A percentile compares a stretch with the other conserved stretches of the same genome.
These are phyloP conservation scores for Sycophila sp. DNA, from an alignment of 1,140 invertebrate species.

Conservation along the genomic window DNA sequence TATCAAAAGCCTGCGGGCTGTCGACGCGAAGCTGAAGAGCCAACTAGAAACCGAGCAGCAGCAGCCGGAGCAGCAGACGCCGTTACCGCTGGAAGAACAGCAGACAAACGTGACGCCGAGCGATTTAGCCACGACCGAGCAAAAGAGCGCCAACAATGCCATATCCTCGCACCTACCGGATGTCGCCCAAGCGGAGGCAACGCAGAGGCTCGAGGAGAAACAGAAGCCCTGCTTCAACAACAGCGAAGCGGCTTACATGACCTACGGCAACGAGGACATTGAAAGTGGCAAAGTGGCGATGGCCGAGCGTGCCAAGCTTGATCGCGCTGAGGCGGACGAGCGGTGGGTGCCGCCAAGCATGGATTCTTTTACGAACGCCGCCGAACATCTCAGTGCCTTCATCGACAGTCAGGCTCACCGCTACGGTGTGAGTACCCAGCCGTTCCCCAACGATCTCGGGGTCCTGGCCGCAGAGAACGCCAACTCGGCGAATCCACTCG, in stretches of 20 bases:
- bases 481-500: conserved; percentile 42
- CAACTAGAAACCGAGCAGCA: not conserved
- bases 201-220: conserved; percentile 54
- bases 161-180: not conserved
- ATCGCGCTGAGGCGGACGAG: conserved; percentile 70
- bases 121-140: conserved; percentile 1
- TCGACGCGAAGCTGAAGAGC: conserved; percentile 24
- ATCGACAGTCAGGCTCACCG: conserved; percentile 62
- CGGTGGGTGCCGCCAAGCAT: conserved; percentile 73
- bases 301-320: conserved; percentile 63
- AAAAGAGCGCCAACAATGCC: conserved; percentile 17
- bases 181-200: conserved; percentile 18
- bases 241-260: conserved; percentile 47
- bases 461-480: conserved; percentile 52
- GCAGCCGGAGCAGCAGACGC: conserved; percentile 8
- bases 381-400: conserved; percentile 60
- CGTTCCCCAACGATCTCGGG: conserved; percentile 56
- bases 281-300: conserved; percentile 57
- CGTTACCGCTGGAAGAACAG: not conserved
- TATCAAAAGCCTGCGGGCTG: conserved; percentile 24
- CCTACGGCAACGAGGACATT: conserved; percentile 52
- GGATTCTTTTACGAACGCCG: conserved; percentile 60
- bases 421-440: conserved; percentile 48
- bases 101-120: not conserved
- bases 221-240: conserved; percentile 57